These are phyloP conservation scores for Chalcosyrphus nemorum DNA, from an alignment of 2,888 invertebrate species.

Conservation along the genomic window DNA sequence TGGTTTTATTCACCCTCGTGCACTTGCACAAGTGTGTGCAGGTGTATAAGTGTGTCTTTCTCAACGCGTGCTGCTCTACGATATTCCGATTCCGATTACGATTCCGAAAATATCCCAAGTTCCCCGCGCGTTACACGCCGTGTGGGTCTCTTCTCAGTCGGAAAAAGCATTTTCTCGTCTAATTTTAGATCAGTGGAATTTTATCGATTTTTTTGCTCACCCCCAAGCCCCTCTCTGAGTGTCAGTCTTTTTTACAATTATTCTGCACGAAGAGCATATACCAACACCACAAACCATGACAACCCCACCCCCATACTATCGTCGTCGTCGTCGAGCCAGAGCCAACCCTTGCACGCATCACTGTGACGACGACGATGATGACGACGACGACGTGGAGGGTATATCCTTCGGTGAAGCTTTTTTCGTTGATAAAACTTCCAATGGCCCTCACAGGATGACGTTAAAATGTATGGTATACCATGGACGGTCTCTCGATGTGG, in stretches of 20 bases:
- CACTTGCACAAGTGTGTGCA: constrained; percentile 9
- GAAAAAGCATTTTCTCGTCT: constrained; percentile 75
- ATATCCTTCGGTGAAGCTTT: constrained; percentile 49
- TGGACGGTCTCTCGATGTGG: constrained; percentile 9
- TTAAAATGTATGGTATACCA: constrained; percentile 15
- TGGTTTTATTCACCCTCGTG: neutral
- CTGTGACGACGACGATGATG: constrained; percentile 41
- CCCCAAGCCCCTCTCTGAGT: neutral
- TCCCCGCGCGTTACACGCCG: constrained; percentile 34
- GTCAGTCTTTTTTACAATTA: constrained; percentile 34
- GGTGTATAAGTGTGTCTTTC: constrained; percentile 39
- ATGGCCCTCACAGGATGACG: constrained; percentile 68
- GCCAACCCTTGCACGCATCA: constrained; percentile 69
- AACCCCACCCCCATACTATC: constrained; percentile 20
- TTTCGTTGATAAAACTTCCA: constrained; percentile 71
- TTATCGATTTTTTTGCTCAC: constrained; percentile 73
- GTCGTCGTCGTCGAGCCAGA: constrained; percentile 9
- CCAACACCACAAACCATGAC: constrained; percentile 34
- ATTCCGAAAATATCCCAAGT: constrained; percentile 67
- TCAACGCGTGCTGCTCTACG: constrained; percentile 43
- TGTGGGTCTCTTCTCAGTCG: constrained; percentile 36
- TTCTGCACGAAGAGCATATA: constrained; percentile 38
- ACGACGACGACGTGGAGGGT: constrained; percentile 11
- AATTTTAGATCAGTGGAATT: constrained; percentile 81
- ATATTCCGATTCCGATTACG: too few species aligned